Percentiles rank a stretch among this genome's conserved stretches.
These are phyloP conservation scores for Anthopleura xanthogrammica DNA, from an alignment of 92 coral and sea anemone species.

Conservation along the genomic window DNA sequence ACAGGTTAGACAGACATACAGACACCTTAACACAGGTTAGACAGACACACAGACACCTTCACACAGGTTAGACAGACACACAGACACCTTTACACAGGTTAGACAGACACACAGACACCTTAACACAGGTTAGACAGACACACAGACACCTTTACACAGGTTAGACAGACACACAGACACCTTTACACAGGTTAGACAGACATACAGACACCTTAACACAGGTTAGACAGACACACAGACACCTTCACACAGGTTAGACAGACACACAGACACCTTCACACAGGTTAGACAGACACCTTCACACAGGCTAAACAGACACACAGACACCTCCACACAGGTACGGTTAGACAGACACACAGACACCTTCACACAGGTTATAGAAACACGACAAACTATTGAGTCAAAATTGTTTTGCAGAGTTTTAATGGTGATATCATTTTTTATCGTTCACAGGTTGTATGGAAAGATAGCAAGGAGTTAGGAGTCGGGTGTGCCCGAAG, in stretches of 20 bases:
- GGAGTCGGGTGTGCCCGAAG: constrained; percentile 76
- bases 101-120: background rate
- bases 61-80: background rate
- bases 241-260: background rate
- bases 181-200: background rate
- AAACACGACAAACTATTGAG: background rate
- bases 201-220: background rate
- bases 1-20: background rate
- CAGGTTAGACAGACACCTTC: background rate
- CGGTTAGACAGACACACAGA: background rate
- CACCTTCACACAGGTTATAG: background rate
- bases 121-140: background rate
- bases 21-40: background rate
- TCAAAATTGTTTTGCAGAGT: too few species aligned
- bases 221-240: background rate
- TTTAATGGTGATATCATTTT: too few species aligned
- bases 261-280: background rate
- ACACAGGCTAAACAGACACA: background rate
- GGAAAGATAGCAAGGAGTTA: constrained; percentile 67
- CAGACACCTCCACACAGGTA: background rate
- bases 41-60: background rate
- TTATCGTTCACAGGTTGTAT: constrained; percentile 56
- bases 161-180: background rate
- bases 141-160: background rate
- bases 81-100: background rate